Base-by-base conservation (phyloP, 2,113 vertebrate genomes). In the Actinemys pallida region DNA sequence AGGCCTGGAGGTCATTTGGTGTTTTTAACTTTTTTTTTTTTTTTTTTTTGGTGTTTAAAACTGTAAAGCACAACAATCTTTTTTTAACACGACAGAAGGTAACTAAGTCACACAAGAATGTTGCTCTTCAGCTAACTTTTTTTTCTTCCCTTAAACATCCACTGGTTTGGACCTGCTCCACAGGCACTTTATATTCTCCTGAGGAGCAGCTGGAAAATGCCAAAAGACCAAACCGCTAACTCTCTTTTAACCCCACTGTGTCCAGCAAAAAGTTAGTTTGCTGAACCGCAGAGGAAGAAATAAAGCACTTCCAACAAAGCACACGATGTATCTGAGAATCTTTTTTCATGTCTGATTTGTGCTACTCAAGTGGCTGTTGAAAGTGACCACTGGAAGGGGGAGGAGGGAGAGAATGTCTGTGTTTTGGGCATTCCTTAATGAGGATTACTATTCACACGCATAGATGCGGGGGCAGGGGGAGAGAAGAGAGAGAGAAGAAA, bases 161-260 rank as follows among this genome's bases (percentile, higher is more conserved):
- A 97, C 97, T 98, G 97, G 96, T 97, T 98, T 98, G 98, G 98
- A 98, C 82, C 84, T 87, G 78, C 86, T 98, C 98, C 98, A 98
- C 59, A 93, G 95, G 95, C 95, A 98, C 97, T 98, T 98, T 98
- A 98, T 97, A 98, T 95, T 98, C 96, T 98, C 96, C 97, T 83
- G 93, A 98, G 97, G 95, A 98, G 92, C 96, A 96, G 95, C 90
- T 97, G 97, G 94, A 96, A 98, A 98, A 97, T 97, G 96, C 98
- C 97, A 95, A 89, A 96, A 95, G 49, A 92, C 39, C 19, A 98
- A 98, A 97, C 96, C 93, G 87, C 97, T 95, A 94, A 89, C 50
- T 92, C 81, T 90, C 86, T 97, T 96, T 98, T 98, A 98, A 98
- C 98, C 93, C 95, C 65, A 49, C 80, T 42, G 6, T 95, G 45